These are phyloP conservation scores for Todiramphus saurophagus DNA, from an alignment of 2,113 vertebrate species.

Conservation along the genomic window DNA sequence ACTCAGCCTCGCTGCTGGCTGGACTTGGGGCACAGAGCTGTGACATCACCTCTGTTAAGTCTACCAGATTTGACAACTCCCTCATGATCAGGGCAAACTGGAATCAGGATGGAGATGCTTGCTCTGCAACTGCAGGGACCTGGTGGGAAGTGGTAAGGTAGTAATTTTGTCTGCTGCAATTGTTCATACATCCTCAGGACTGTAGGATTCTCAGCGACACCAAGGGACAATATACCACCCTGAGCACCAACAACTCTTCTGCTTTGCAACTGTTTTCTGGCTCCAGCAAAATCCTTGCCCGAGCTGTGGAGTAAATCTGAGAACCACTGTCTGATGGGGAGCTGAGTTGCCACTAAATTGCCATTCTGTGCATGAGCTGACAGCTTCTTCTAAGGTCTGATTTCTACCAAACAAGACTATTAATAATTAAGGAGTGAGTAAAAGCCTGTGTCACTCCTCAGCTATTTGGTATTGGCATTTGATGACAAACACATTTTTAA, in stretches of 20 bases:
- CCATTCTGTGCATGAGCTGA: not conserved
- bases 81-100: not conserved
- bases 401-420: constrained; percentile 49
- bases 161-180: not conserved
- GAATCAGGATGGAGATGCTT: not conserved
- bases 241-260: not conserved
- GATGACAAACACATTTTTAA: constrained; percentile 61
- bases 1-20: not conserved
- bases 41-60: not conserved
- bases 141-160: not conserved
- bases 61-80: not conserved
- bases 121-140: not conserved
- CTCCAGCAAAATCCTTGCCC: not conserved
- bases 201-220: rapidly evolving
- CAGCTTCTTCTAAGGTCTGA: constrained; percentile 18
- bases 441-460: constrained; percentile 44
- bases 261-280: not conserved
- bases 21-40: not conserved
- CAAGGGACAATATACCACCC: not conserved
- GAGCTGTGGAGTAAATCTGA: not conserved
- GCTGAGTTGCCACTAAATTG: not conserved
- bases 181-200: not conserved
- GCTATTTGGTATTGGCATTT: constrained; percentile 56
- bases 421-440: constrained; percentile 59
- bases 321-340: not conserved